Conservation (phyloP, 2,797 vertebrate species). For the Sparus aurata region DNA sequence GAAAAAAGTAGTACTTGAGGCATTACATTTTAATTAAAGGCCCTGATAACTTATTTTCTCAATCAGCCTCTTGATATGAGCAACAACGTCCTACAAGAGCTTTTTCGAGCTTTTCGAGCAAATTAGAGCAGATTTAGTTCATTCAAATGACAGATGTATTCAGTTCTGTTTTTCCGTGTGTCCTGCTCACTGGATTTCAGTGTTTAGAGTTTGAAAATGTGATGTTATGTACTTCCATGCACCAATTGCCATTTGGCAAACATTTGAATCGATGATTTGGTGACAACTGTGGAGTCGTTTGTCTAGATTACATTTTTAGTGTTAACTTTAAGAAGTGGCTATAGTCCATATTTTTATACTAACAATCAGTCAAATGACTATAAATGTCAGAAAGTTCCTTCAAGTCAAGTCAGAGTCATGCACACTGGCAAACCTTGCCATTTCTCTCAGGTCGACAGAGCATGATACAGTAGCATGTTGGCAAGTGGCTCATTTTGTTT, state of each 20-base stretch:
- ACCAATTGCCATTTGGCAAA: neutral
- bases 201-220: neutral
- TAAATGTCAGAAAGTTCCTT: neutral
- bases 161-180: neutral
- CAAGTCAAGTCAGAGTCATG: neutral
- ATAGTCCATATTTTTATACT: too few species aligned
- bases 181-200: neutral
- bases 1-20: neutral
- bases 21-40: neutral
- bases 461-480: too few species aligned
- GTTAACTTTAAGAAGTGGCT: too few species aligned
- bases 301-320: neutral
- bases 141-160: neutral
- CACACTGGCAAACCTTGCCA: neutral
- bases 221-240: neutral
- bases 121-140: neutral
- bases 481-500: too few species aligned
- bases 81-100: neutral
- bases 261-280: neutral
- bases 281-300: neutral
- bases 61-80: neutral
- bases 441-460: neutral
- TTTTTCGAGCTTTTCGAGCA: neutral
- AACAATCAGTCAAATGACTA: neutral
- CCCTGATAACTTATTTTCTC: neutral